phyloP scores from a whole-genome alignment of 2,113 vertebrate species.

The Colaptes auratus region DNA sequence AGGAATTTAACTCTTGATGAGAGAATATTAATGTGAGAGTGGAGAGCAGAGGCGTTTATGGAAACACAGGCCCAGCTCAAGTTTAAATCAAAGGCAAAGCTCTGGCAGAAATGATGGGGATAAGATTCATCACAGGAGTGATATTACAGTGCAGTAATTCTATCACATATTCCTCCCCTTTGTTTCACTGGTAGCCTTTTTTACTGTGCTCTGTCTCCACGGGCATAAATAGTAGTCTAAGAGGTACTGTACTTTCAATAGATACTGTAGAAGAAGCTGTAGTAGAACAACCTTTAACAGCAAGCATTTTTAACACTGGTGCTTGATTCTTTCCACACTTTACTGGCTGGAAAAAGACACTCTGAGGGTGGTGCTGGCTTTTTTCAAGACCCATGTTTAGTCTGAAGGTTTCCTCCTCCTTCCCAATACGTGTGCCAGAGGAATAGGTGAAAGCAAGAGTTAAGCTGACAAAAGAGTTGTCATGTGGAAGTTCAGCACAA shows the following conservation, averaged over 20 bases:
- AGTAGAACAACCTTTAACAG: not conserved
- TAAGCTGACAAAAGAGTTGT: not conserved
- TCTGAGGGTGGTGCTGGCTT: not conserved
- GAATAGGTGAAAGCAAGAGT: not conserved
- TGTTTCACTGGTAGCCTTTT: not conserved
- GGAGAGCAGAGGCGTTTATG: not conserved
- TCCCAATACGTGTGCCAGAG: not conserved
- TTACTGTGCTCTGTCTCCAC: not conserved
- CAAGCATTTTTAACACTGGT: not conserved
- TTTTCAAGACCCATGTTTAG: not conserved
- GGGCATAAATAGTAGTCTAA: not conserved
- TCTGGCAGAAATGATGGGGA: not conserved
- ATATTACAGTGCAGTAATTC: not conserved
- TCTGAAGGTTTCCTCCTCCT: not conserved
- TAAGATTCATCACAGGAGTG: not conserved
- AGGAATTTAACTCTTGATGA: not conserved
- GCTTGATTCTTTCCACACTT: not conserved
- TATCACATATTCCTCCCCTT: not conserved
- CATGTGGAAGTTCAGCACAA: not conserved
- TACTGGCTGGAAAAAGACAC: not conserved
- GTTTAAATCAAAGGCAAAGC: slow-evolving; percentile 9
- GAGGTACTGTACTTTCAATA: not conserved
- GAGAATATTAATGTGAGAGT: not conserved
- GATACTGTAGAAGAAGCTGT: not conserved
- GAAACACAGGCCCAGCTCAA: not conserved